phyloP scores from a whole-genome alignment of 2,113 vertebrate species.

The Pomatorhinus ruficollis region DNA sequence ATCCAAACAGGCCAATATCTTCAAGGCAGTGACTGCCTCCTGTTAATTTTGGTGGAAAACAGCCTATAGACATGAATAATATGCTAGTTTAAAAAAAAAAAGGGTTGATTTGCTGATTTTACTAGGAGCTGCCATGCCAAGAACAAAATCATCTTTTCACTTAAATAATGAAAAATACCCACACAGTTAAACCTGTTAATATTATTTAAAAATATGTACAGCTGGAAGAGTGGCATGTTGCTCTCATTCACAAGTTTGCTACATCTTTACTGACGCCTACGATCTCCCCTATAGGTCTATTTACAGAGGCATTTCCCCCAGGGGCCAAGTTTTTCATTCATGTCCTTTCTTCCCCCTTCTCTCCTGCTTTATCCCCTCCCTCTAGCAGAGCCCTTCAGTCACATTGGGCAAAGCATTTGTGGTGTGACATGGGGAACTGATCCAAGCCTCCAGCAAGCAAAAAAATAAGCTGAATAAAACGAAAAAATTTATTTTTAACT shows the following conservation, averaged over 20 bases:
- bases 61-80: background rate
- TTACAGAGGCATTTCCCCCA: background rate
- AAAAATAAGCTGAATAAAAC: background rate
- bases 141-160: constrained; percentile 13
- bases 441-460: background rate
- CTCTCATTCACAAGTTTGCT: constrained; percentile 33
- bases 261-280: background rate
- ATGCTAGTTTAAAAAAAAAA: background rate
- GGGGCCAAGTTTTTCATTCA: background rate
- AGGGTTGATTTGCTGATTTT: background rate
- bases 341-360: background rate
- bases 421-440: background rate
- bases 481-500: constrained; percentile 1
- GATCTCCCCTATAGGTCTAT: background rate
- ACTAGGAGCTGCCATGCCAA: background rate
- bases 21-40: background rate
- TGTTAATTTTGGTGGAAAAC: background rate
- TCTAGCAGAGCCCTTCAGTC: background rate
- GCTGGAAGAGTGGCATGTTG: background rate
- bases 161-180: constrained; percentile 19
- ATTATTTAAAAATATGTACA: background rate
- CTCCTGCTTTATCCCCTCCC: background rate
- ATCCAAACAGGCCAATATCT: background rate
- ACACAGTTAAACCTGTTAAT: constrained; percentile 35
- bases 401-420: background rate